Percentiles rank a stretch among this genome's conserved stretches.
phyloP scores from a whole-genome alignment of 2,113 vertebrate species.

The Anolis carolinensis region DNA sequence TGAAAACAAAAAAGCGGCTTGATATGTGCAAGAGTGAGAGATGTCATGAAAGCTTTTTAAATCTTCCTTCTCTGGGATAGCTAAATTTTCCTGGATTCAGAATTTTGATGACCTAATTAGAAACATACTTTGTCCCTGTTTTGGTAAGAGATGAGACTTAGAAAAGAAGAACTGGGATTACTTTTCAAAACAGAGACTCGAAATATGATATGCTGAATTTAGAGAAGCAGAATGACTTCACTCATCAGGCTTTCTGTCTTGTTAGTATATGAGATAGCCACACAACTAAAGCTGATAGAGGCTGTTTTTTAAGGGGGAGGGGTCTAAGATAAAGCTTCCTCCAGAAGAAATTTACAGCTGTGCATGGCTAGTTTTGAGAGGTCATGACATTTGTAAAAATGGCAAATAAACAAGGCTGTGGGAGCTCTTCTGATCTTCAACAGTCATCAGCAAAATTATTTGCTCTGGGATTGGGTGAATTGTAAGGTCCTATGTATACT shows the following conservation, averaged over 20 bases:
- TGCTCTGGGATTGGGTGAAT: no score
- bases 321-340: conserved; percentile 29
- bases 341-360: conserved; percentile 1
- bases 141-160: conserved; percentile 45
- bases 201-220: conserved; percentile 12
- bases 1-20: conserved; percentile 41
- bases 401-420: neutral
- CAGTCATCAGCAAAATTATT: no score
- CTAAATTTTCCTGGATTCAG: conserved; percentile 35
- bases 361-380: neutral
- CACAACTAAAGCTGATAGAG: neutral
- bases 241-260: neutral
- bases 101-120: conserved; percentile 55
- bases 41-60: conserved; percentile 52
- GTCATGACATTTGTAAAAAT: neutral
- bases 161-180: conserved; percentile 45
- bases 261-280: neutral
- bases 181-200: conserved; percentile 37
- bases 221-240: conserved; percentile 27
- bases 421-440: no score
- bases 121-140: conserved; percentile 55
- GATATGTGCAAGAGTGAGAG: conserved; percentile 41
- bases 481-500: no score
- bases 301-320: no score
- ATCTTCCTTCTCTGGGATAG: conserved; percentile 61